Conservation (phyloP, 2,113 vertebrate genomes). For the Heterotis niloticus region DNA sequence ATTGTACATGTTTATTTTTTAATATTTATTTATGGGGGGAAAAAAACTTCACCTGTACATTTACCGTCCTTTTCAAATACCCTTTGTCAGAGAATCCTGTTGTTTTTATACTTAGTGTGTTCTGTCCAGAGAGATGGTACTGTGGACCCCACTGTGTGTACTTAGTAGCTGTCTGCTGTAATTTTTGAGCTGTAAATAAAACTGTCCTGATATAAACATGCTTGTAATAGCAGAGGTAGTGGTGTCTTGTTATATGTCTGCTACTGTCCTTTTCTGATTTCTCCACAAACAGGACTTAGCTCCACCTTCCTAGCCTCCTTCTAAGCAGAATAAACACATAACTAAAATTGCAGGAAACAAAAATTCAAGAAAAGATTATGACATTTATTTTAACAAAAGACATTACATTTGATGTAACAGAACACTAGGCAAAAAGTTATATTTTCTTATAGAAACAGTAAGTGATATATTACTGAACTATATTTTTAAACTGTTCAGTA, state of each 20-base stretch:
- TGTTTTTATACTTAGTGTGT: constrained; percentile 31
- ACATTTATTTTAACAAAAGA: too few species aligned
- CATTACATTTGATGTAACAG: too few species aligned
- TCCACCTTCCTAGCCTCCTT: too few species aligned
- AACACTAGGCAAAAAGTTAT: too few species aligned
- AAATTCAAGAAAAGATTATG: too few species aligned
- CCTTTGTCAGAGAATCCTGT: constrained; percentile 10
- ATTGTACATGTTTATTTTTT: neutral
- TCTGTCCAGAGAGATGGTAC: constrained; percentile 22
- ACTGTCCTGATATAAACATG: constrained; percentile 35
- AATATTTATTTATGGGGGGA: constrained; percentile 10
- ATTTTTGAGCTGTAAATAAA: constrained; percentile 36
- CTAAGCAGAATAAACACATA: too few species aligned
- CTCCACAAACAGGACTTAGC: neutral
- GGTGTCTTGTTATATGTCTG: constrained; percentile 12
- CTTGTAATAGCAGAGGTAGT: constrained; percentile 27
- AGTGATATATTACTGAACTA: too few species aligned
- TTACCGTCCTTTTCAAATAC: neutral
- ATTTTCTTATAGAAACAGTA: too few species aligned
- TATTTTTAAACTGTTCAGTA: too few species aligned
- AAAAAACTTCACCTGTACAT: neutral
- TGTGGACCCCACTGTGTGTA: constrained; percentile 21
- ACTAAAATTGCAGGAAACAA: too few species aligned
- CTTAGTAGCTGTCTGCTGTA: constrained; percentile 29
- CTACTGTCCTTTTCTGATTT: neutral